Conservation (phyloP, 2,888 invertebrate genomes). For the Tachina grossa region DNA sequence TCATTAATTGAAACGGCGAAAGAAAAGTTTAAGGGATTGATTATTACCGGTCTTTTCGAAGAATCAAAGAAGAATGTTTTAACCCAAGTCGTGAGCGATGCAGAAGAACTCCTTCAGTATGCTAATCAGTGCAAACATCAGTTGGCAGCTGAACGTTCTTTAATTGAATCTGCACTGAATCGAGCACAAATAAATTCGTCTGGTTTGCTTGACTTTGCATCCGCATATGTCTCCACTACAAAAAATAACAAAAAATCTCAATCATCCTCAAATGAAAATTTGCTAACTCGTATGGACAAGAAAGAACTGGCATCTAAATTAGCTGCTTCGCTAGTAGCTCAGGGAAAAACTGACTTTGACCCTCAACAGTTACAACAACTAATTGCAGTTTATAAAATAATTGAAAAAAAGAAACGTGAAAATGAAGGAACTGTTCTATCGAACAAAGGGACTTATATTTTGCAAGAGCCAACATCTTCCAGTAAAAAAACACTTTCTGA, state of each 20-base stretch:
- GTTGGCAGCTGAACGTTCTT: constrained; percentile 6
- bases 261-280: constrained; percentile 67
- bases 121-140: constrained; percentile 74
- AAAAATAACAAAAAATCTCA: constrained; percentile 14
- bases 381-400: constrained; percentile 86
- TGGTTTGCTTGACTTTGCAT: background rate
- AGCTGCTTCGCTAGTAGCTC: constrained; percentile 89
- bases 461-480: constrained; percentile 27
- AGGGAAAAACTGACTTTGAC: constrained; percentile 92
- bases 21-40: constrained; percentile 84
- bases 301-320: constrained; percentile 87
- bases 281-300: constrained; percentile 79
- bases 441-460: background rate
- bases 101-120: constrained; percentile 84
- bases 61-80: constrained; percentile 86
- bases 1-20: constrained; percentile 83
- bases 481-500: constrained; percentile 75
- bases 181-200: background rate
- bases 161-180: background rate
- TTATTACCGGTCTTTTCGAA: constrained; percentile 87
- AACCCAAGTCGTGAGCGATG: constrained; percentile 88
- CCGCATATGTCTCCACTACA: background rate
- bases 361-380: constrained; percentile 90
- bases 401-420: constrained; percentile 78
- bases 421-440: constrained; percentile 49